Percentiles rank a stretch among this genome's conserved stretches.
These are phyloP conservation scores for Adineta ricciae DNA, from an alignment of 2,888 invertebrate genomes.

Conservation along the genomic window DNA sequence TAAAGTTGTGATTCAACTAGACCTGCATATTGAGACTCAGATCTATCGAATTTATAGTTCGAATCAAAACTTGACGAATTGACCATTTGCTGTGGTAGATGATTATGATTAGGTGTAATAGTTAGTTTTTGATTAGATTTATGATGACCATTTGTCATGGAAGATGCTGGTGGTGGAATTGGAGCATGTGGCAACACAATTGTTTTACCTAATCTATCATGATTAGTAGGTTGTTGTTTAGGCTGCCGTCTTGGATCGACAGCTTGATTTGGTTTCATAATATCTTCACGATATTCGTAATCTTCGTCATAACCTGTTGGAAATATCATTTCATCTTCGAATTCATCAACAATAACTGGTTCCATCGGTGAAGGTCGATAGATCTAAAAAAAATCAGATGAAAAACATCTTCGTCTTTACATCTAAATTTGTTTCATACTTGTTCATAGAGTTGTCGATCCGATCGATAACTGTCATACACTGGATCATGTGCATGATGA, in stretches of 20 bases:
- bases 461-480: conserved; percentile 7
- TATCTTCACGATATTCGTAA: conserved; percentile 20
- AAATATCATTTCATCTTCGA: conserved; percentile 21
- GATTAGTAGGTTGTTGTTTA: neutral
- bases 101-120: neutral
- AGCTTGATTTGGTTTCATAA: neutral
- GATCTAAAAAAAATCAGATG: neutral
- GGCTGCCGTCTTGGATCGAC: conserved; percentile 7
- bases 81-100: neutral
- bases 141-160: neutral
- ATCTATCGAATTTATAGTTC: conserved; percentile 22
- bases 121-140: neutral
- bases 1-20: conserved; percentile 14
- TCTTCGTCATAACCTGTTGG: conserved; percentile 16
- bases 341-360: conserved; percentile 16
- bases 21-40: conserved; percentile 21
- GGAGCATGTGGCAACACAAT: neutral
- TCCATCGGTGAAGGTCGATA: conserved; percentile 17
- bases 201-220: neutral
- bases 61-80: conserved; percentile 18
- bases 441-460: conserved; percentile 16
- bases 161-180: neutral
- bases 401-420: neutral
- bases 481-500: neutral
- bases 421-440: neutral